Evolutionary conservation across 2,888 invertebrate genomes (phyloP), one percentile per base, ranked within the genome.

Genomic region (Nysson spinosus): DNA sequence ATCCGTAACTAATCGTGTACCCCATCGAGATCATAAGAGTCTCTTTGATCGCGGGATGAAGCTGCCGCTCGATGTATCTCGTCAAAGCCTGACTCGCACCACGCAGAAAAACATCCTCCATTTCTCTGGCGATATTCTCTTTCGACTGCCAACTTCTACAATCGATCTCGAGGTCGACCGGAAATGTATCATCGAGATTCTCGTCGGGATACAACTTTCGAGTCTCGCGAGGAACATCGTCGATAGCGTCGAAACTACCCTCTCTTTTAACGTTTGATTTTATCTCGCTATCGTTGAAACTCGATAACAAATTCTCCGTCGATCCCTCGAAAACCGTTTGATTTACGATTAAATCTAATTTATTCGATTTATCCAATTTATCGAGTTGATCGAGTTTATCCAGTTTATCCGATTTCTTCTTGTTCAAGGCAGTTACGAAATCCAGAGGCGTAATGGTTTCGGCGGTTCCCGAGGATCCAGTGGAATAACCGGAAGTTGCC

Each of bases 21-120:
- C 95, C 95, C 93, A 95, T 93, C 83, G 95, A 94, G 68, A 93
- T 90, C 95, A 95, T 95, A 22, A 95, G 88, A 0, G 95, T 95
- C 81, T 95, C 95, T 83, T 94, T 94, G 52, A 95, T 94, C 30
- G 95, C 95, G 5, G 95, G 94, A 79, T 95, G 94, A 43, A 95
- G 85, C 78, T 95, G 93, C 71, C 92, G 92, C 83, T 95, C 95
- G 93, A 95, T 94, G 78, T 95, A 95, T 19, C 93, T 93, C 0
- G 94, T 95, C 35, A 95, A 85, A 39, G 95, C 89, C 11, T 94
- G 93, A 72, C 95, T 90, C 37, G 95, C 94, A n/a, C 95, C 95
- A 85, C 93, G 92, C 0, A 95, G 90, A 78, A 95, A 95, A 37
- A 95, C 92, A 73, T 95, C 94, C 81, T 95, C 95, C 92, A 95